Conservation (phyloP, 2,888 invertebrate genomes). For the Buathra laborator region DNA sequence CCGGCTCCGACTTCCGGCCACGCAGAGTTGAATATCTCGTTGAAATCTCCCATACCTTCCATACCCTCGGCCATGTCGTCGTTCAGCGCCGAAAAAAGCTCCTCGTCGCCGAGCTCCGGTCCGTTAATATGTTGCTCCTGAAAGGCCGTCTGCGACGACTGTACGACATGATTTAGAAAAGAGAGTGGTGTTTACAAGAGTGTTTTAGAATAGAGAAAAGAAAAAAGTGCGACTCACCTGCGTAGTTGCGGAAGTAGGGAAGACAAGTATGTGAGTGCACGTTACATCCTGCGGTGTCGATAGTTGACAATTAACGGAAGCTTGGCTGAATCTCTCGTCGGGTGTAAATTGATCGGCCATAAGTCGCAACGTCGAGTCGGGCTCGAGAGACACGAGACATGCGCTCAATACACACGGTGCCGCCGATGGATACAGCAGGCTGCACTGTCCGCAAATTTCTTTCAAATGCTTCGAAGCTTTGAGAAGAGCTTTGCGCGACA, state of each 20-base stretch:
- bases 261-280: conserved; percentile 99
- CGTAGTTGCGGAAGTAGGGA: conserved; percentile 98
- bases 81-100: conserved; percentile 88
- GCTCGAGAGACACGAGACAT: conserved; percentile 98
- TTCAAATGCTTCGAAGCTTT: conserved; percentile 95
- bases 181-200: too few species aligned
- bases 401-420: conserved; percentile 98
- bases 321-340: conserved; percentile 96
- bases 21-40: conserved; percentile 91
- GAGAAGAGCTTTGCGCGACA: conserved; percentile 95
- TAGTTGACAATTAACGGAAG: conserved; percentile 94
- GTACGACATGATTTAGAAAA: conserved; percentile 65
- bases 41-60: conserved; percentile 91
- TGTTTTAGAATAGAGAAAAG: not conserved
- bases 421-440: conserved; percentile 92
- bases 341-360: conserved; percentile 98
- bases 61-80: conserved; percentile 89
- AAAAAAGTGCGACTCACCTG: conserved; percentile 87
- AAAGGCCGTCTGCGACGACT: conserved; percentile 91
- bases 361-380: conserved; percentile 92
- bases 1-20: conserved; percentile 88
- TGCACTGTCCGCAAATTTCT: conserved; percentile 96
- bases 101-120: conserved; percentile 89
- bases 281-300: conserved; percentile 98
- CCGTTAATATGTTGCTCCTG: conserved; percentile 89